These are phyloP conservation scores for Caenorhabditis sp. DNA, from an alignment of 2,888 invertebrate species.

Conservation along the genomic window DNA sequence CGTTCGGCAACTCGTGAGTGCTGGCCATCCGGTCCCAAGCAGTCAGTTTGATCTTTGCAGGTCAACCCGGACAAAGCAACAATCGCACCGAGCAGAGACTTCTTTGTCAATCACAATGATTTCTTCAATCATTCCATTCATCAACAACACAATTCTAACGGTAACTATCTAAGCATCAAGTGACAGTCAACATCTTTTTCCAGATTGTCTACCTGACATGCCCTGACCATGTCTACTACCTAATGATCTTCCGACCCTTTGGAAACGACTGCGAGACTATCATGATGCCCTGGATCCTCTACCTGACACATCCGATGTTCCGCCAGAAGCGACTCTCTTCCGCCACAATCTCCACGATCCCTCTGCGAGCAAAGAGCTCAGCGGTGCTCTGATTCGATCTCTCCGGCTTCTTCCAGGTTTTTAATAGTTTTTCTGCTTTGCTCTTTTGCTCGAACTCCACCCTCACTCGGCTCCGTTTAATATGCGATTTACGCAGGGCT, in stretches of 20 bases:
- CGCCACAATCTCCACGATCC: constrained; percentile 4
- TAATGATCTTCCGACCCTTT: constrained; percentile 47
- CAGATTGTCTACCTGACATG: constrained; percentile 27
- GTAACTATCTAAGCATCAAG: no score
- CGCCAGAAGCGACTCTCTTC: no score
- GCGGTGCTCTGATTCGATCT: constrained; percentile 6
- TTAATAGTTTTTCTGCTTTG: no score
- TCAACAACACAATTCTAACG: constrained; percentile 33
- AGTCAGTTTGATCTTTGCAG: constrained; percentile 1
- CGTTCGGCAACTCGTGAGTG: constrained; percentile 7
- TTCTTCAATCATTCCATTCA: constrained; percentile 42
- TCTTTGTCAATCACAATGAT: constrained; percentile 42
- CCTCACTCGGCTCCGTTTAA: not conserved
- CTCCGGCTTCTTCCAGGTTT: no score
- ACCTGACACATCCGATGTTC: constrained; percentile 45
- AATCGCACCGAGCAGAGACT: constrained; percentile 15
- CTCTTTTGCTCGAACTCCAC: not conserved
- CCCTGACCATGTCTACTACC: constrained; percentile 22
- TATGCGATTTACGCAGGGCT: not conserved
- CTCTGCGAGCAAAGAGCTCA: not conserved
- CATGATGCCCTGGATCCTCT: constrained; percentile 51
- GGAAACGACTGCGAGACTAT: constrained; percentile 44
- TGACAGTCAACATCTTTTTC: not conserved
- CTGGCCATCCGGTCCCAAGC: not conserved
- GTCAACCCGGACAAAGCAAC: constrained; percentile 22